Conservation (phyloP, 1,140 invertebrate genomes). For the Micrasema minimum region DNA sequence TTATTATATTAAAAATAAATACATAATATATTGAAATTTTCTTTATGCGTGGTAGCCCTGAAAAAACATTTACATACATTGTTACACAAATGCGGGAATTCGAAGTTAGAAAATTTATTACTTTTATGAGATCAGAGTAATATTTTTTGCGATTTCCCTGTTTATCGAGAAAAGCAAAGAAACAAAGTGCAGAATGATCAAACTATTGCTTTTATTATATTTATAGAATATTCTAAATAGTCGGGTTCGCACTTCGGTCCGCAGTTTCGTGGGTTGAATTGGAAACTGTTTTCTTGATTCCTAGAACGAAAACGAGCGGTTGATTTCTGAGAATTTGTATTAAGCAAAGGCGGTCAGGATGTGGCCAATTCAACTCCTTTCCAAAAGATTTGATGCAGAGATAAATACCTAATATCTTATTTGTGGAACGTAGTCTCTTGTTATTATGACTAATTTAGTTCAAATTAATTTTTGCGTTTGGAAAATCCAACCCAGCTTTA, state of each 20-base stretch:
- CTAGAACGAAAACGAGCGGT: conserved; percentile 1
- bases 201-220: too few species aligned
- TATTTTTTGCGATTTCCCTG: conserved; percentile 7
- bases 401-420: too few species aligned
- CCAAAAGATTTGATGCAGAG: not conserved
- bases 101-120: conserved; percentile 8
- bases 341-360: conserved; percentile 10
- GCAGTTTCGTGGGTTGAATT: too few species aligned
- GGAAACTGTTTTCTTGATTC: not conserved
- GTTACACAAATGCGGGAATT: conserved; percentile 3
- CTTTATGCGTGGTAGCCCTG: too few species aligned
- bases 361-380: conserved; percentile 7
- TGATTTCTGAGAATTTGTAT: conserved; percentile 1
- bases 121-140: conserved; percentile 20
- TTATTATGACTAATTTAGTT: too few species aligned
- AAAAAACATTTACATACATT: not conserved
- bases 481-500: too few species aligned
- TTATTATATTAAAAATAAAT: too few species aligned
- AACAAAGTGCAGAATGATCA: not conserved
- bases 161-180: conserved; percentile 18
- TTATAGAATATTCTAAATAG: too few species aligned
- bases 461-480: too few species aligned
- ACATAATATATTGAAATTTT: too few species aligned
- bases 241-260: too few species aligned
- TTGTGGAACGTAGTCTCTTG: too few species aligned